Evolutionary conservation across 1,140 invertebrate species (phyloP), one percentile per base, ranked within the genome.

Genomic region (Neocloeon triangulifer): DNA sequence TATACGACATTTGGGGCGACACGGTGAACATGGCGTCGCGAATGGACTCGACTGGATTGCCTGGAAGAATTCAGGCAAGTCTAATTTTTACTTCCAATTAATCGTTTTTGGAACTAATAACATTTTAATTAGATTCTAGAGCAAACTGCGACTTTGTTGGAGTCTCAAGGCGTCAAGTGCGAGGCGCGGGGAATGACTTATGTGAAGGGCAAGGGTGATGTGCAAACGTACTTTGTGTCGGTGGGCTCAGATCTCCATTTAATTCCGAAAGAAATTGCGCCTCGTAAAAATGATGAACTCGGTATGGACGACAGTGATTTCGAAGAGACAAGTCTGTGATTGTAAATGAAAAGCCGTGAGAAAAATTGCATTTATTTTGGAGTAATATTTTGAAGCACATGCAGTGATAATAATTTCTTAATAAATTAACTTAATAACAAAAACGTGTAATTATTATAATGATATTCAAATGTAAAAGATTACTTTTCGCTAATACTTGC

Each of bases 1-100:
- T 86, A 8, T 88, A 75, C 40, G 80, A 92, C 49, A 85, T 92
- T 39, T 91, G 85, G 86, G 86, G 86, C 0, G 78, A 92, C 53
- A 75, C 82, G 1, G 86, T 92, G 0, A 94, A 94, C 53, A 80
- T 94, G 63, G 84, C 86, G 1, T 88, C 82, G 5, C 61, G 88
- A 42, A 88, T 88, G 79, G 82, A 88, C 42, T 79, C 73, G 1
- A 80, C 74, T 1, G 81, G 82, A 15, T 52, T 69, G 39, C 57
- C 66, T 3, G 76, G 75, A 28, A 66, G 67, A 49, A 84, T 88
- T 43, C 79, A 86, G 50, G 74, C 79, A 50, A 43, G 35, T 18
- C 25, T 34, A 5, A 2, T 12, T 16, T 38, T 37, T 6, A 30
- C 20, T 30, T 30, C 15, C 19, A 29, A 9, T 5, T 4, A n/a